Evolutionary conservation across 2,888 invertebrate genomes (phyloP), one percentile per base, ranked within the genome.

Genomic region (Epinotia ramella): DNA sequence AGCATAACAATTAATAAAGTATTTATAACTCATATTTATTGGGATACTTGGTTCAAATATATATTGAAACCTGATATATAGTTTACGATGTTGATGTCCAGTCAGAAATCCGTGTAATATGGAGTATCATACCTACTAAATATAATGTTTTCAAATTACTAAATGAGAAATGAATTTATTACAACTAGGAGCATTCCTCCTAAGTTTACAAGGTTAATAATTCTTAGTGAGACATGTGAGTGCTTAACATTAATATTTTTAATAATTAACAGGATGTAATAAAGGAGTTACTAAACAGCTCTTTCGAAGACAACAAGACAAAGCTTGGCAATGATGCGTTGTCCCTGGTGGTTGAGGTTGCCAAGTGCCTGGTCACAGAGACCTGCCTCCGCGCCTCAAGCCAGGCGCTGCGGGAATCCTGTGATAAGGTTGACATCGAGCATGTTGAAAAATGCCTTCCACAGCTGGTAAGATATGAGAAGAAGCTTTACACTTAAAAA

Each of bases 371-470:
- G 64, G 94, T 95, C 12, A 91, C 95, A 0, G 96, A 96, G 86
- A 93, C 95, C 7, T 92, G 95, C 63, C 83, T 95, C 71, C 86
- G 95, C 59, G 94, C 95, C 4, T 91, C 94, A 59, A 94, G 89
- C 79, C 94, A 94, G 77, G 95, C 95, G 0, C 83, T 92, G 62
- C 81, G 89, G 4, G 95, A 95, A 80, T 89, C 90, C 79, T 90
- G 90, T 77, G 89, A 90, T 76, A 88, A 85, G 78, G 93, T 95
- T 28, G 93, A 91, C 70, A 85, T 95, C 77, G 94, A 95, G 78
- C 95, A 95, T 84, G 91, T 95, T 65, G 95, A 95, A 82, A 92
- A 92, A 81, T 94, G 95, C 83, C 84, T 95, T 78, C 95, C 95
- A 28, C 95, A 95, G 86, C 81, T 95, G 87, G 95, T 95, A 88